Conservation (phyloP, 2,113 vertebrate genomes). For the Python bivittatus region DNA sequence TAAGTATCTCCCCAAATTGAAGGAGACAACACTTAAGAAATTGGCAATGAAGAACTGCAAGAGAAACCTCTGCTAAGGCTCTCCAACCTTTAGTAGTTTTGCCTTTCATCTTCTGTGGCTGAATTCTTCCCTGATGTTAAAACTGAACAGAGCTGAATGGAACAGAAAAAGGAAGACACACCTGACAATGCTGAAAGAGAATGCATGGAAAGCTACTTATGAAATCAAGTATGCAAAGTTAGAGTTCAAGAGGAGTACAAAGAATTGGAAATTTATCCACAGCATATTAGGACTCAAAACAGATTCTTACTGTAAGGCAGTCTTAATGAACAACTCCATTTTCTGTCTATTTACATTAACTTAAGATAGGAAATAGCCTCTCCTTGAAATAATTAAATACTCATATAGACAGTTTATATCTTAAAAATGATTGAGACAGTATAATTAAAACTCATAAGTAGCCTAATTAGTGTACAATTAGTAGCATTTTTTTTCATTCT, state of each 20-base stretch:
- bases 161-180: neutral
- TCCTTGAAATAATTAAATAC: conserved; percentile 22
- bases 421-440: conserved; percentile 40
- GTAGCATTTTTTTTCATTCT: neutral
- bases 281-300: conserved; percentile 22
- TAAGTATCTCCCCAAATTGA: neutral
- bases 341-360: conserved; percentile 33
- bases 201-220: neutral
- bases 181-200: neutral
- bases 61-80: conserved; percentile 39
- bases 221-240: neutral
- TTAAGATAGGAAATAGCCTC: conserved; percentile 34
- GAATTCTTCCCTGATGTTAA: conserved; percentile 18
- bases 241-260: neutral
- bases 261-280: conserved; percentile 31
- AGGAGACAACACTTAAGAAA: conserved; percentile 3
- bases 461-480: neutral
- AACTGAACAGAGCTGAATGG: neutral
- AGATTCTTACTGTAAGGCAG: conserved; percentile 59
- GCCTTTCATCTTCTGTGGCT: conserved; percentile 2
- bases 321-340: conserved; percentile 33
- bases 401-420: conserved; percentile 42
- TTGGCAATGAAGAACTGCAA: conserved; percentile 28
- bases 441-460: neutral
- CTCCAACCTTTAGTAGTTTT: conserved; percentile 16